Evolutionary conservation across 2,113 vertebrate genomes (phyloP).

Genomic region (Echinops telfairi): DNA sequence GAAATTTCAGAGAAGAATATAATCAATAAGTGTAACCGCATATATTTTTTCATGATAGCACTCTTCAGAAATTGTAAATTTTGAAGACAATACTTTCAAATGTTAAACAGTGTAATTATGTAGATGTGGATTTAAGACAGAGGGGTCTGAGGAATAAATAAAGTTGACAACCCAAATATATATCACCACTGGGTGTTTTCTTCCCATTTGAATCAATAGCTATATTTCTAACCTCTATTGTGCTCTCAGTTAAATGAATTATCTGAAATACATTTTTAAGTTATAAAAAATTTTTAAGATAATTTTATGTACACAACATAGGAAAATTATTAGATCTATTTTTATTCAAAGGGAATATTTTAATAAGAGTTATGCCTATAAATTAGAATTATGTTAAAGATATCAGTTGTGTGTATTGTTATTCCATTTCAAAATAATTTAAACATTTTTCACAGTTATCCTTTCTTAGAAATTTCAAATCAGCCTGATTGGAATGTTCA

Average conservation of each 20-base stretch:
- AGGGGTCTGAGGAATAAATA: neutral
- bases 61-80: neutral
- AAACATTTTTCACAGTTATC: neutral
- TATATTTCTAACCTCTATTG: neutral
- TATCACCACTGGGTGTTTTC: neutral
- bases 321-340: neutral
- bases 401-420: neutral
- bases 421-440: neutral
- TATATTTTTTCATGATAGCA: neutral
- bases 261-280: neutral
- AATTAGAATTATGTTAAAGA: neutral
- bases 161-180: neutral
- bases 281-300: neutral
- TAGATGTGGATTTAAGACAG: neutral
- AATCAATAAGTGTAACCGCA: too few species aligned
- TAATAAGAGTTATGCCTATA: neutral
- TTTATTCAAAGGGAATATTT: neutral
- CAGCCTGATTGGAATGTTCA: neutral
- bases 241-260: neutral
- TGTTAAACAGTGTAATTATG: neutral
- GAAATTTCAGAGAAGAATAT: too few species aligned
- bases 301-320: neutral
- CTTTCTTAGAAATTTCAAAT: conserved; percentile 16
- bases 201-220: neutral
- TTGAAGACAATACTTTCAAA: neutral